Base-by-base conservation (phyloP, 2,113 vertebrate species). In the Saccopteryx bilineata region DNA sequence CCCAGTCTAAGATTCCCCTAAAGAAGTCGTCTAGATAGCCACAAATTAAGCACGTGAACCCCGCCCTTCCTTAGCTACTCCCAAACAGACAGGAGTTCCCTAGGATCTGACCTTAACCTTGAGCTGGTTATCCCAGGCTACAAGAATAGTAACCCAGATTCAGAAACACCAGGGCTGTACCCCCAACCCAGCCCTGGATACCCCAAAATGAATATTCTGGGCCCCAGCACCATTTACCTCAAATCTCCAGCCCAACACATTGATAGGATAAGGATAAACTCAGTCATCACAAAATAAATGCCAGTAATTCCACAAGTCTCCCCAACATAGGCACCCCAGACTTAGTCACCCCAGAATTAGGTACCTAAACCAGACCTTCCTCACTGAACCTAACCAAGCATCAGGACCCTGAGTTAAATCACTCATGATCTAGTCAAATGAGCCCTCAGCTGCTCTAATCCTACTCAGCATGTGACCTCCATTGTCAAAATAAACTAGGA, bases 261-360 rank as follows among this genome's bases (percentile, higher is more conserved):
- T 72, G 65, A 46, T 9, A 84, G 74, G 58, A 66, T 60, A 83
- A 75, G 39, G n/a, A 39, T 94, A 87, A 82, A 69, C 7, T 84
- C 71, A 71, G n/a, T 69, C 48, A 80, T 33, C n/a, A 19, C 75
- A 28, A 95, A 88, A 85, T 46, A 63, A 94, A 66, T 46, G 48
- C 14, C 31, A 48, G 19, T 80, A 81, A 81, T 61, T 68, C 66
- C 54, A 24, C 1, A 63, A 52, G 48, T 56, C 21, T 80, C 71
- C 23, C 9, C n/a, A 83, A 90, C 65, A 26, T 60, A 83, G 26
- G 13, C 9, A 91, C 56, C 31, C 52, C 15, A 91, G 58, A 72
- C n/a, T 85, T 48, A 75, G 60, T 80, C 65, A 83, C 87, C 50
- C 58, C 90, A 7, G 92, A 92, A 76, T 90, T 76, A 95, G 85